Percentiles rank a stretch among this genome's conserved stretches.
Conservation (phyloP, 2,888 invertebrate species). For the Epicampocera succincta region DNA sequence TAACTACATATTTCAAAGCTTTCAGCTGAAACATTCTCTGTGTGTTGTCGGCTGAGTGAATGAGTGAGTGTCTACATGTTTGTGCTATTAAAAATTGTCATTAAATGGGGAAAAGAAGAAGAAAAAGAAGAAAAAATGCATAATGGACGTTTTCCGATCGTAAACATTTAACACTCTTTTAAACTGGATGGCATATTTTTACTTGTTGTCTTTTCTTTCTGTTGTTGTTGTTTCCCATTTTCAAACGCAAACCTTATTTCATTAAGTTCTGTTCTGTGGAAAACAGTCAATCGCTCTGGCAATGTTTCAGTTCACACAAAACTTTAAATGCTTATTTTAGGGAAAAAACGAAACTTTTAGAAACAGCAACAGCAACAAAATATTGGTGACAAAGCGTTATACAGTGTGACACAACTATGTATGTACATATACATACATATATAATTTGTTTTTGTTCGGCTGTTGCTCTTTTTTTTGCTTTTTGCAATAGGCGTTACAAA, state of each 20-base stretch:
- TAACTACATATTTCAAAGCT: slow-evolving; percentile 15
- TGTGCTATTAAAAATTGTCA: slow-evolving; percentile 47
- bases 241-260: slow-evolving; percentile 20
- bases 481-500: slow-evolving; percentile 61
- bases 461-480: neutral
- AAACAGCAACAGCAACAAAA: slow-evolving; percentile 18
- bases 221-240: neutral
- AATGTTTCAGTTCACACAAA: slow-evolving; percentile 18
- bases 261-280: slow-evolving; percentile 4
- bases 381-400: slow-evolving; percentile 57
- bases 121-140: too few relatives aligned
- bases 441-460: neutral
- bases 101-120: slow-evolving; percentile 39
- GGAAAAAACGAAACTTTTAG: slow-evolving; percentile 28
- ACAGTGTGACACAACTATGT: slow-evolving; percentile 30
- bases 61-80: neutral
- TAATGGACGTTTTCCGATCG: slow-evolving; percentile 59
- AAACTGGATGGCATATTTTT: slow-evolving; percentile 45
- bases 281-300: slow-evolving; percentile 9
- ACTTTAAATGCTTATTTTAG: slow-evolving; percentile 37
- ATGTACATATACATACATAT: too few relatives aligned
- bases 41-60: neutral
- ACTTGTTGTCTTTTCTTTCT: neutral
- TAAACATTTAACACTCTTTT: slow-evolving; percentile 58
- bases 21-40: slow-evolving; percentile 25